Base-by-base conservation (phyloP, 1,140 invertebrate species). In the Drosophila hydei region DNA sequence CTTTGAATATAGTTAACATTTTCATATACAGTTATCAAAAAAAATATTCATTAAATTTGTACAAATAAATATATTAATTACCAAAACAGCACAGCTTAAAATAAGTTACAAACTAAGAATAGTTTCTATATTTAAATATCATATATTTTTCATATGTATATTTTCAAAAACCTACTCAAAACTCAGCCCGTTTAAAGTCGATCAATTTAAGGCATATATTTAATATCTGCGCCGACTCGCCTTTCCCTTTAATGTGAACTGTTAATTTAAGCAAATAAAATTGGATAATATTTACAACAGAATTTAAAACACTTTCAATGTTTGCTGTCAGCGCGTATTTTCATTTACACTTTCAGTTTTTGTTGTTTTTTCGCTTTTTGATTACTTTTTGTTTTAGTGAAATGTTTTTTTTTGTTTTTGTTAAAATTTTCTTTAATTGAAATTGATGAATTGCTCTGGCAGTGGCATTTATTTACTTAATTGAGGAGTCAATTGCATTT, bases 381-480 rank as follows among this genome's bases (percentile, higher is more conserved):
- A 16, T 38, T 21, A 11, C 18, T 30, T 18, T 30, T 38, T 54
- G 54, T 73, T 52, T 45, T 16, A 27, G 38, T 16, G 5, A 16
- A 8, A 42, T 42, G n/a, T 16, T 42, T 18, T 7, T 42, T 42
- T 42, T 59, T 62, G n/a, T n/a, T 78, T 68, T 62, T 11, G 19
- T 48, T 25, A 9, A 36, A 65, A 58, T 38, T 61, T 47, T 33
- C 50, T 60, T 59, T 67, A 84, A 84, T 85, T 79, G 80, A 43
- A 85, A 83, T 85, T 84, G 80, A 84, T 84, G 80, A 65, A 79
- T 84, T 76, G 61, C 62, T 23, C 63, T 56, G 73, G 40, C 33
- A 40, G 25, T 51, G 58, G 63, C 36, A 67, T 73, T 84, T 79
- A 85, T 79, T 84, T 79, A 80, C 55, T 85, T 84, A 84, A 84